Evolutionary conservation across 2,113 vertebrate genomes (phyloP).

Genomic region (Corythornis vintsioides): DNA sequence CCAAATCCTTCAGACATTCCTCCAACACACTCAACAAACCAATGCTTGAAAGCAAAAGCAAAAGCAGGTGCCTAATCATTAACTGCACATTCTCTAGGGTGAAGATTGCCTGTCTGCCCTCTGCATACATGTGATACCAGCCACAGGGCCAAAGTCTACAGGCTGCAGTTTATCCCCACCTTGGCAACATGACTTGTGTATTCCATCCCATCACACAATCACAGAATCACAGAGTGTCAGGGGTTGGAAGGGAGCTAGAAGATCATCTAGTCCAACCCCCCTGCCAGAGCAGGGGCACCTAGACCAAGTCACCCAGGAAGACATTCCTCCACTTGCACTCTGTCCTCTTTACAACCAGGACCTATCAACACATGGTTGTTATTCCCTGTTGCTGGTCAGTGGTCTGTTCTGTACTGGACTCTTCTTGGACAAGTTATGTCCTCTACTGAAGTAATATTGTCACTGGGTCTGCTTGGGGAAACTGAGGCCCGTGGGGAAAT

Average conservation of each 20-base stretch:
- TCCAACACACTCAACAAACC: background rate
- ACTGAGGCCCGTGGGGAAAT: background rate
- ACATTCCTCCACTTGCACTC: background rate
- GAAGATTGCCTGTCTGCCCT: background rate
- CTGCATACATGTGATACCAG: background rate
- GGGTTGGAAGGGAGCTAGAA: too few relatives aligned
- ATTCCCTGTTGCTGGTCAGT: rapidly evolving
- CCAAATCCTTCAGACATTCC: background rate
- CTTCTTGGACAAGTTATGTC: background rate
- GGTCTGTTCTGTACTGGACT: background rate
- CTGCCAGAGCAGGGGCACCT: too few relatives aligned
- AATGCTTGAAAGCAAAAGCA: background rate
- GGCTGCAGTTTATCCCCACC: background rate
- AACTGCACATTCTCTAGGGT: background rate
- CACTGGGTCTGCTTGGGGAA: background rate
- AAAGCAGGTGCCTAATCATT: background rate
- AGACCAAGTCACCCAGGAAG: too few relatives aligned
- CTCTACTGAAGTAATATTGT: background rate
- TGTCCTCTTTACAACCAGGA: background rate
- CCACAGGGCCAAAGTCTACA: background rate
- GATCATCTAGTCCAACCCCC: too few relatives aligned
- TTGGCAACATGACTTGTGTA: background rate
- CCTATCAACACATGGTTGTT: background rate
- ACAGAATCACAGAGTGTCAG: too few relatives aligned
- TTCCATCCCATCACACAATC: background rate